A percentile compares a stretch with the other conserved stretches of the same genome.
These are phyloP conservation scores for Barbus barbus DNA, from an alignment of 2,113 vertebrate genomes.

Conservation along the genomic window DNA sequence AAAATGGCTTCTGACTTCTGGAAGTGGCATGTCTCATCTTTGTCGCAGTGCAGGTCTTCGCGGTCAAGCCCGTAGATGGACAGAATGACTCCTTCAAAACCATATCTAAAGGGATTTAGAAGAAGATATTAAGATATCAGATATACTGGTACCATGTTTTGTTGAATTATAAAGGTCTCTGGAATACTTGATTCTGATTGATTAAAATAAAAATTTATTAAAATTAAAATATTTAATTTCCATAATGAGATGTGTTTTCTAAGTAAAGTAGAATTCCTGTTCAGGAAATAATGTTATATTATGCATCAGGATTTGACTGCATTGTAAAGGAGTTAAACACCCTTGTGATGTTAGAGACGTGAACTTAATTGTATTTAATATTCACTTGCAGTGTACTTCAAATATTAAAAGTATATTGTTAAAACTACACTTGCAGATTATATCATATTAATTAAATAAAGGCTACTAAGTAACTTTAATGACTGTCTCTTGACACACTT, in stretches of 20 bases:
- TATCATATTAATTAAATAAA: neutral
- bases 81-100: constrained; percentile 93
- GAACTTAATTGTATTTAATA: neutral
- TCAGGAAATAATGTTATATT: neutral
- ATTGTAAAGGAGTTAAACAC: neutral
- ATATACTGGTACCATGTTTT: neutral
- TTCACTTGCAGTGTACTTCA: neutral
- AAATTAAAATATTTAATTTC: too few species aligned
- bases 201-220: too few species aligned
- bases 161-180: neutral
- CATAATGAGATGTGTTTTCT: neutral
- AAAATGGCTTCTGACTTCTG: constrained; percentile 92
- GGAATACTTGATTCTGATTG: neutral
- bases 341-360: neutral
- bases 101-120: constrained; percentile 76
- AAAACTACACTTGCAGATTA: neutral
- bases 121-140: neutral
- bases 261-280: neutral
- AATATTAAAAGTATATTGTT: neutral
- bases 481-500: neutral
- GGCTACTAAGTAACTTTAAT: too few species aligned
- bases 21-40: constrained; percentile 88
- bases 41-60: constrained; percentile 88
- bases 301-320: too few species aligned
- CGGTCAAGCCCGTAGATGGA: constrained; percentile 93